Evolutionary conservation across 2,888 invertebrate species (phyloP), one percentile per base, ranked within the genome.

Genomic region (Drosophila flavopinicola): DNA sequence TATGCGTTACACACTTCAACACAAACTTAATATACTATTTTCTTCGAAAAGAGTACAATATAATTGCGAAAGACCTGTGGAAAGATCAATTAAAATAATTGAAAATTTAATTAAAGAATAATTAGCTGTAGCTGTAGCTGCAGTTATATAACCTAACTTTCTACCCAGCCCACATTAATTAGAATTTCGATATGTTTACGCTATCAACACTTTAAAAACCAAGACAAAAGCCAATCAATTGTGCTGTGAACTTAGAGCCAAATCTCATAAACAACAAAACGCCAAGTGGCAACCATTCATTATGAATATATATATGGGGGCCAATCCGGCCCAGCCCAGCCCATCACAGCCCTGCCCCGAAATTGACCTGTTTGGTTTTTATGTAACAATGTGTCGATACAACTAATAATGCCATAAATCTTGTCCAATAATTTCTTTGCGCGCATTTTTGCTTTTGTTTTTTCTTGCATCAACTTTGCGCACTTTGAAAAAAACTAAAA

Each of bases 401-500:
- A 45, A 58, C 75, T 71, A 86, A 68, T 67, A 70, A 86, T 66
- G 67, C 65, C 80, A 80, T 80, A 84, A 80, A 80, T 80, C 80
- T 86, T 80, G 57, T 79, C 70, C 77, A 63, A 73, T 79, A 70
- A 66, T 84, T 76, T 67, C 58, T 30, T 42, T 39, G 23, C 3
- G 11, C 9, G n/a, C n/a, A n/a, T 17, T 17, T 56, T 38, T 32
- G 17, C n/a, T 20, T 33, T 24, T 11, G 7, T 38, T 53, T 33
- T 48, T 32, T 59, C 15, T 44, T 78, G 86, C 78, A 63, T 39
- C 64, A 66, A 67, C 68, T 75, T 61, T 49, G 84, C 60, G 76
- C 63, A 79, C 76, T 73, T 80, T 66, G 73, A 13, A 17, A 27
- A 27, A 27, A 27, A 30, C 45, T 38, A 37, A 60, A 61, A 52